Conservation (phyloP, 2,888 invertebrate genomes). For the Drosophila peninsularis region DNA sequence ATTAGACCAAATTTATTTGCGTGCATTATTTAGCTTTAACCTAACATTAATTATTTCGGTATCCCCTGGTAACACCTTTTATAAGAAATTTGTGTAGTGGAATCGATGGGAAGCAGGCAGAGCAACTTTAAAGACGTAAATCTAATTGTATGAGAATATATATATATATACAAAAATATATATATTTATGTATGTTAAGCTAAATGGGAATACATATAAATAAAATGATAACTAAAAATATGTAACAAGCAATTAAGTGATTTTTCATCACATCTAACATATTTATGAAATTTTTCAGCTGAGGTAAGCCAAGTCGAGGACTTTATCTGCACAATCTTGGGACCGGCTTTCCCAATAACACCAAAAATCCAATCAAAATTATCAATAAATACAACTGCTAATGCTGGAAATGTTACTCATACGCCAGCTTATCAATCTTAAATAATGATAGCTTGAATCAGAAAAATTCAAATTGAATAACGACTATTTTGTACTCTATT, state of each 20-base stretch:
- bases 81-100: constrained; percentile 62
- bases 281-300: background rate
- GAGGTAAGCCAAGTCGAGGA: constrained; percentile 13
- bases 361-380: background rate
- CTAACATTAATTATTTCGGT: constrained; percentile 49
- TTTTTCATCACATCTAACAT: background rate
- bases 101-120: constrained; percentile 70
- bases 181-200: constrained; percentile 72
- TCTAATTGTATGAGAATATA: constrained; percentile 76
- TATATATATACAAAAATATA: constrained; percentile 71
- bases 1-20: constrained; percentile 70
- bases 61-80: constrained; percentile 56
- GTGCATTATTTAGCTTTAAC: constrained; percentile 35
- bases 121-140: constrained; percentile 77
- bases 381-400: background rate
- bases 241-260: constrained; percentile 48
- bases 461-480: background rate
- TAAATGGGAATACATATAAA: constrained; percentile 76
- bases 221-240: constrained; percentile 72
- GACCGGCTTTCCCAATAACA: background rate
- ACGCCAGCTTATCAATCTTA: background rate
- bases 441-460: background rate
- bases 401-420: constrained; percentile 16
- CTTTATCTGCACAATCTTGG: background rate
- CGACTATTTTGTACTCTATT: background rate